Conservation (phyloP, 2,797 vertebrate species). For the Aulostomus chinensis region DNA sequence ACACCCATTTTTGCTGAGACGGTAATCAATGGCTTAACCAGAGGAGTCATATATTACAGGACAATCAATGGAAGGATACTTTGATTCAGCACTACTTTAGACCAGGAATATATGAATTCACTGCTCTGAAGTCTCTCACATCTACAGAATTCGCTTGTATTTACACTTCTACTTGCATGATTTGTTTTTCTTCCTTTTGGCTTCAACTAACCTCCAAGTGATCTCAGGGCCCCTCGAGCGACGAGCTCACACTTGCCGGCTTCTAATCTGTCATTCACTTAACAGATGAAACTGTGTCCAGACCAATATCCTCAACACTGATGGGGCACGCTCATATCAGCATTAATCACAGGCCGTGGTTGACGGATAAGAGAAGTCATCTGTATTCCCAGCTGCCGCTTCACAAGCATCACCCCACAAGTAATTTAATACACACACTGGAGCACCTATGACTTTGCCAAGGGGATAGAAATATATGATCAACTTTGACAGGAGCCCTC, state of each 20-base stretch:
- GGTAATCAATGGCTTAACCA: slow-evolving; percentile 59
- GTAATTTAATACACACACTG: slow-evolving; percentile 66
- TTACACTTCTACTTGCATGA: too few relatives aligned
- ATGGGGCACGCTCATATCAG: neutral
- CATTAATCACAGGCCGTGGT: slow-evolving; percentile 45
- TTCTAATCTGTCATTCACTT: slow-evolving; percentile 32
- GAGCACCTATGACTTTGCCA: slow-evolving; percentile 68
- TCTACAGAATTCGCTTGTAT: too few relatives aligned
- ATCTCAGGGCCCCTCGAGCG: neutral
- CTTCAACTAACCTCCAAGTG: neutral
- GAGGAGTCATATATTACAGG: slow-evolving; percentile 53
- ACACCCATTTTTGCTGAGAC: slow-evolving; percentile 47
- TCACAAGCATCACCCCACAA: slow-evolving; percentile 46
- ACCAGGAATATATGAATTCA: slow-evolving; percentile 6
- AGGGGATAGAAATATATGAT: slow-evolving; percentile 62
- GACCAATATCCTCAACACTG: slow-evolving; percentile 16
- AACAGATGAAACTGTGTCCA: slow-evolving; percentile 31
- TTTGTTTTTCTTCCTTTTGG: neutral
- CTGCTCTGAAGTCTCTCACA: slow-evolving; percentile 8
- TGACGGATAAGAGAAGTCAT: slow-evolving; percentile 48
- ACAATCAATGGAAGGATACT: slow-evolving; percentile 46
- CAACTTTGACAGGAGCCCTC: slow-evolving; percentile 50
- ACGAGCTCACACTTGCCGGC: slow-evolving; percentile 3
- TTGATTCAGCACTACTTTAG: slow-evolving; percentile 19
- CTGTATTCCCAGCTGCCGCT: slow-evolving; percentile 58